Conservation (phyloP, 2,113 vertebrate species). For the Lepus europaeus region DNA sequence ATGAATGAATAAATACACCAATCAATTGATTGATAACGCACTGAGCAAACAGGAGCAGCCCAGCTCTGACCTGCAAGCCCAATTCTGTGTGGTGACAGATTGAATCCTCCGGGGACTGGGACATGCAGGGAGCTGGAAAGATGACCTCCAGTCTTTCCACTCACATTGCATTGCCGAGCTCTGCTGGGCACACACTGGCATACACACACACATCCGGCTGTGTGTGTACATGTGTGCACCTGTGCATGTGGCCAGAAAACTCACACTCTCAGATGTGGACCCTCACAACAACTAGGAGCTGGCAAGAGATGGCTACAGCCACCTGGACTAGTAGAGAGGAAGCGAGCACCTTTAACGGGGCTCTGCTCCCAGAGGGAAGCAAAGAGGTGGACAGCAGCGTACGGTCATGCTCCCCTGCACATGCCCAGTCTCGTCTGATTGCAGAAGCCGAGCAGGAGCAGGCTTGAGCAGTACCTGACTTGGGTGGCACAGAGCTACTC, state of each 20-base stretch:
- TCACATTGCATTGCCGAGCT: not conserved
- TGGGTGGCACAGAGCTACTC: no score
- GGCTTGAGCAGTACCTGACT: no score
- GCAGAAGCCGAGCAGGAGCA: no score
- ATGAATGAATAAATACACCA: not conserved
- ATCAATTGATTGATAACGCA: rapidly evolving
- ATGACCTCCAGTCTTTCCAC: not conserved
- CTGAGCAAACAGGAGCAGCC: not conserved
- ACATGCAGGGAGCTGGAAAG: not conserved
- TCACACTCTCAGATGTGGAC: not conserved
- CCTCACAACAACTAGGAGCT: not conserved
- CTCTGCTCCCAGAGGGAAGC: not conserved
- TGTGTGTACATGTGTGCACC: not conserved
- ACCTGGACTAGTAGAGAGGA: rapidly evolving
- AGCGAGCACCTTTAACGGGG: no score
- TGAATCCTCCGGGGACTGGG: not conserved
- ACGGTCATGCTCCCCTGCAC: no score
- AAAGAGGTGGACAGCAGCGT: not conserved
- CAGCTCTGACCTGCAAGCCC: not conserved
- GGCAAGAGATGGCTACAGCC: not conserved
- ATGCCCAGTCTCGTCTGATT: no score
- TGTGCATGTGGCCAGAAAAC: not conserved
- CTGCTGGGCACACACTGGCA: not conserved
- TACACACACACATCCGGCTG: not conserved
- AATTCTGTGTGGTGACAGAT: not conserved